Percentiles rank a stretch among this genome's conserved stretches.
These are phyloP conservation scores for Drosophila virilis DNA, from an alignment of 1,140 invertebrate genomes.

Conservation along the genomic window DNA sequence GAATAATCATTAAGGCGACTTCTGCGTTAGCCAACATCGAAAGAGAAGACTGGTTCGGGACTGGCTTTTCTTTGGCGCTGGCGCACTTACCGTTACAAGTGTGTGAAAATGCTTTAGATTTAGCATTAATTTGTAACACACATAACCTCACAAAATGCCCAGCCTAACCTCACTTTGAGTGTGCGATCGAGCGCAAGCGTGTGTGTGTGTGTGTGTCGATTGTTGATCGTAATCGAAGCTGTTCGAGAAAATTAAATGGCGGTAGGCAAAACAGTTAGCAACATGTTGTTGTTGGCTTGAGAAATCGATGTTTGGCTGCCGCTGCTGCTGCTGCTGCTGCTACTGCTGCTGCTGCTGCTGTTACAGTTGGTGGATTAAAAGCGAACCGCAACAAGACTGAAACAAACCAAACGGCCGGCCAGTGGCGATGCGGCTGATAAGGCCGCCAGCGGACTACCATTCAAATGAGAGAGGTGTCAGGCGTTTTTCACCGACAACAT, in stretches of 20 bases:
- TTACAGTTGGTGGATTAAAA: background rate
- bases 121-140: constrained; percentile 77
- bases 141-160: constrained; percentile 43
- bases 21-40: constrained; percentile 39
- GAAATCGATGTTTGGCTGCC: constrained; percentile 47
- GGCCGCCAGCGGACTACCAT: constrained; percentile 37
- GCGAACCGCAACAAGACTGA: constrained; percentile 15
- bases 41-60: constrained; percentile 13
- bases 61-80: constrained; percentile 52
- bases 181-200: background rate
- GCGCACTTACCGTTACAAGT: constrained; percentile 70
- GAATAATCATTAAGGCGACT: constrained; percentile 80
- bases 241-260: constrained; percentile 63
- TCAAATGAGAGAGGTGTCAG: constrained; percentile 68
- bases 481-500: background rate
- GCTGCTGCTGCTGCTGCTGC: constrained; percentile 10
- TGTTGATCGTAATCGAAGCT: constrained; percentile 75
- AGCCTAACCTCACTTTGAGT: constrained; percentile 50
- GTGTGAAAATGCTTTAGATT: constrained; percentile 82
- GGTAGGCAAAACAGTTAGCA: constrained; percentile 57
- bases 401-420: constrained; percentile 6
- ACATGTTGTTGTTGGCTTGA: constrained; percentile 34
- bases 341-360: background rate
- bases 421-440: constrained; percentile 51
- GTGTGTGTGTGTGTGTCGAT: constrained; percentile 28